These are phyloP conservation scores for Pristionchus japonicus DNA, from an alignment of 2,888 invertebrate genomes.

Conservation along the genomic window DNA sequence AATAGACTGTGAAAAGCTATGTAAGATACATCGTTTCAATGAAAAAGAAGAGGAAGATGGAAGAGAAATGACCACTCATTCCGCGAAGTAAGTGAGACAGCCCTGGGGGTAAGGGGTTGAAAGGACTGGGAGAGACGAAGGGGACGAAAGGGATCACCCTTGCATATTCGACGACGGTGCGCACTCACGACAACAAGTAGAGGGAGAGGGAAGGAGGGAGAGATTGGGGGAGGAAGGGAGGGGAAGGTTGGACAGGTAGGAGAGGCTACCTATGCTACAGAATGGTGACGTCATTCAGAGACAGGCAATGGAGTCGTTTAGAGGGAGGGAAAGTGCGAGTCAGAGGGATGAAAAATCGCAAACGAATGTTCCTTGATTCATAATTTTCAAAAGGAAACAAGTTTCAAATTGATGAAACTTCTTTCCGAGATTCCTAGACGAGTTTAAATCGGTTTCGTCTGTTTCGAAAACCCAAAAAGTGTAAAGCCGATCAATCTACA, in stretches of 20 bases:
- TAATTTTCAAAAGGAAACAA: no score
- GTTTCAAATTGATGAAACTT: no score
- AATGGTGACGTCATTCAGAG: neutral
- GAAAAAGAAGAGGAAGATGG: no score
- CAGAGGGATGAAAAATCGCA: no score
- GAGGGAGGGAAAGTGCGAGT: neutral
- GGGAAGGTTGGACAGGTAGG: constrained; percentile 31
- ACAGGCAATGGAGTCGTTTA: neutral
- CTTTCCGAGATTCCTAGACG: no score
- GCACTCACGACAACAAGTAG: constrained; percentile 33
- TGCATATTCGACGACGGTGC: constrained; percentile 20
- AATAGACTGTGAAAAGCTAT: no score
- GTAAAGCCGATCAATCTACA: neutral
- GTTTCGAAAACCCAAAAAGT: no score
- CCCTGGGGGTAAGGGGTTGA: neutral
- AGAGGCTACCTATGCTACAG: neutral
- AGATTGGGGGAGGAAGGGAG: constrained; percentile 1
- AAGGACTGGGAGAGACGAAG: neutral
- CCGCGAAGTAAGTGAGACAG: neutral
- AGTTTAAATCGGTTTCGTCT: no score
- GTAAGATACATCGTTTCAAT: no score
- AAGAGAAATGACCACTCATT: neutral
- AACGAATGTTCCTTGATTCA: no score
- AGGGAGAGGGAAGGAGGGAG: neutral
- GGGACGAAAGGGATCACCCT: constrained; percentile 35